These are phyloP conservation scores for Ceyx erithaca DNA, from an alignment of 2,797 vertebrate genomes.

Conservation along the genomic window DNA sequence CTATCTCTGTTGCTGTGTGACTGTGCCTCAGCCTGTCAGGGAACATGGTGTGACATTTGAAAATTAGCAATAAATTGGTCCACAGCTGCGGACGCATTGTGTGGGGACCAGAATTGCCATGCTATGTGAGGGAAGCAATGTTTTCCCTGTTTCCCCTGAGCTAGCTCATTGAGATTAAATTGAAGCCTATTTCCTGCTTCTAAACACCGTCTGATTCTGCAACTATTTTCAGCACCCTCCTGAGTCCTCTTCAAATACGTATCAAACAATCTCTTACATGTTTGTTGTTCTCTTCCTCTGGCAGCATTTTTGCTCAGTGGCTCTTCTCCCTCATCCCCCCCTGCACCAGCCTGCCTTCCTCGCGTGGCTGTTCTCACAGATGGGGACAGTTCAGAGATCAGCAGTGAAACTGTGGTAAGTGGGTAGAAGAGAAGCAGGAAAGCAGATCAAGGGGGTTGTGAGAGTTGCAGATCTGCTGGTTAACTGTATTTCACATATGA, in stretches of 20 bases:
- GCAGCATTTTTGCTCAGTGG: not conserved
- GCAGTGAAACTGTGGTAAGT: not conserved
- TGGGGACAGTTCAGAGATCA: not conserved
- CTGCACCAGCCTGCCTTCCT: accelerated
- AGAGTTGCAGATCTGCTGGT: not conserved
- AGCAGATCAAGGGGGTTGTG: not conserved
- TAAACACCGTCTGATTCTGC: not conserved
- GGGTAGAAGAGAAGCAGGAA: not conserved
- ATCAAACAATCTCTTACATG: not conserved
- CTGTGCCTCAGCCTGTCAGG: not conserved
- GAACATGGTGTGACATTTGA: not conserved
- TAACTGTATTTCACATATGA: not conserved
- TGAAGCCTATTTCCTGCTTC: not conserved
- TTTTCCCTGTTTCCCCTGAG: not conserved
- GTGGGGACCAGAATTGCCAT: not conserved
- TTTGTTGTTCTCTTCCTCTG: not conserved
- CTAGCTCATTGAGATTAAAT: not conserved
- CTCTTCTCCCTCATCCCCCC: not conserved
- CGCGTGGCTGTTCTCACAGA: accelerated
- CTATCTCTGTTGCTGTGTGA: accelerated
- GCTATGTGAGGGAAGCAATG: accelerated
- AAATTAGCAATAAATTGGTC: not conserved
- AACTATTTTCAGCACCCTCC: not conserved
- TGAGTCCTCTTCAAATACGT: not conserved
- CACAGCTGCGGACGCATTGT: accelerated